Percentiles rank a stretch among this genome's conserved stretches.
These are phyloP conservation scores for Zootoca vivipara DNA, from an alignment of 2,113 vertebrate species.

Conservation along the genomic window DNA sequence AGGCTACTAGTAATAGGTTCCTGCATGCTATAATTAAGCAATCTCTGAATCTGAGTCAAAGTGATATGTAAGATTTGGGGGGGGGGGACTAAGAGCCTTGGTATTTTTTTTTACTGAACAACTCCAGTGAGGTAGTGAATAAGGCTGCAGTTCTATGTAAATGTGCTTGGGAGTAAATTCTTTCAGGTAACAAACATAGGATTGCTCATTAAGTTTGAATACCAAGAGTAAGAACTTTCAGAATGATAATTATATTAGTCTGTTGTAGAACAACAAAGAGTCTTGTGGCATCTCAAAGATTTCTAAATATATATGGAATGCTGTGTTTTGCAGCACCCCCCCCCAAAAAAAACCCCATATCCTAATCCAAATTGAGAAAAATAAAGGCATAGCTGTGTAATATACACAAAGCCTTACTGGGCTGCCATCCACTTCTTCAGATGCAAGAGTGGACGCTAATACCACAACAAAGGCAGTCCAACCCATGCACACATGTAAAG, in stretches of 20 bases:
- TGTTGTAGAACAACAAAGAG: not conserved
- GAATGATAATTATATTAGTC: not conserved
- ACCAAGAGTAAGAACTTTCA: not conserved
- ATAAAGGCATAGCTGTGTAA: too few relatives aligned
- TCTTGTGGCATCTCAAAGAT: not conserved
- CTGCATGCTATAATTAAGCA: not conserved
- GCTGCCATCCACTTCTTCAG: not conserved
- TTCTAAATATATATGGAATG: not conserved
- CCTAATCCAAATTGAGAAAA: too few relatives aligned
- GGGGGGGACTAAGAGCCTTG: not conserved
- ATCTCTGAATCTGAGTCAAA: not conserved
- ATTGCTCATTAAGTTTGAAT: not conserved
- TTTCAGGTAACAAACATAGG: not conserved
- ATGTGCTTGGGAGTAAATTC: not conserved
- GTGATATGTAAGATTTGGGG: not conserved
- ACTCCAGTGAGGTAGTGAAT: not conserved
- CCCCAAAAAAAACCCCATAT: too few relatives aligned
- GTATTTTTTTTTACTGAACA: not conserved
- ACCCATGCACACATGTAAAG: constrained; percentile 36
- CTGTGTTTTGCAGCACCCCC: too few relatives aligned
- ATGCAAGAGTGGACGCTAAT: not conserved
- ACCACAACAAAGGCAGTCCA: not conserved
- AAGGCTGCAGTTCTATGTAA: not conserved
- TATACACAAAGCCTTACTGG: too few relatives aligned
- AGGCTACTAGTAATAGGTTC: not conserved